phyloP scores from a whole-genome alignment of 2,113 vertebrate genomes.

The Lipotes vexillifer region DNA sequence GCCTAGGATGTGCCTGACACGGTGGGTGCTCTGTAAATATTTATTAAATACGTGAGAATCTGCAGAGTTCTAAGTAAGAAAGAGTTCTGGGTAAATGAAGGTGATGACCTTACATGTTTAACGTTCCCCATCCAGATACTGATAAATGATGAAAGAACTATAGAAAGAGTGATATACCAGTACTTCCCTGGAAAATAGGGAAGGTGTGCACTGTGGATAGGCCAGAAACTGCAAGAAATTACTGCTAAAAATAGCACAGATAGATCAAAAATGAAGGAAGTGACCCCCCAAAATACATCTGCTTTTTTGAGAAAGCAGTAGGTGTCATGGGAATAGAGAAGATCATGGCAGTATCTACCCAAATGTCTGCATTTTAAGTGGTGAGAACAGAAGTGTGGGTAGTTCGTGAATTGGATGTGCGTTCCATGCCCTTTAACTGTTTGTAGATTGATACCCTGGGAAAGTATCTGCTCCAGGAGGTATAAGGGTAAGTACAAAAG shows the following conservation, averaged over 20 bases:
- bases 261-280: neutral
- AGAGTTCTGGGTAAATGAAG: neutral
- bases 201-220: accelerated
- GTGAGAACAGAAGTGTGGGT: neutral
- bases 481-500: neutral
- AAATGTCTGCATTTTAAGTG: neutral
- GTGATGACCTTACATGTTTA: neutral
- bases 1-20: neutral
- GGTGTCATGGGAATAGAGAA: neutral
- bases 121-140: neutral
- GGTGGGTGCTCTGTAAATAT: neutral
- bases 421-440: neutral
- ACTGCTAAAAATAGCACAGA: neutral
- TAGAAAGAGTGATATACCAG: neutral
- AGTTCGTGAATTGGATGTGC: neutral
- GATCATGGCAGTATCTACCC: neutral
- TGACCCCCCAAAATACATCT: neutral
- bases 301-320: neutral
- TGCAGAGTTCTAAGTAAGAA: neutral
- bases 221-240: neutral
- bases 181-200: neutral
- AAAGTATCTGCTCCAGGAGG: neutral
- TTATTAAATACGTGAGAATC: neutral
- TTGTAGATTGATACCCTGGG: neutral
- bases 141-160: neutral